Percentiles rank a stretch among this genome's conserved stretches.
Evolutionary conservation across 2,113 vertebrate genomes (phyloP).

Genomic region (Thryonomys swinderianus): DNA sequence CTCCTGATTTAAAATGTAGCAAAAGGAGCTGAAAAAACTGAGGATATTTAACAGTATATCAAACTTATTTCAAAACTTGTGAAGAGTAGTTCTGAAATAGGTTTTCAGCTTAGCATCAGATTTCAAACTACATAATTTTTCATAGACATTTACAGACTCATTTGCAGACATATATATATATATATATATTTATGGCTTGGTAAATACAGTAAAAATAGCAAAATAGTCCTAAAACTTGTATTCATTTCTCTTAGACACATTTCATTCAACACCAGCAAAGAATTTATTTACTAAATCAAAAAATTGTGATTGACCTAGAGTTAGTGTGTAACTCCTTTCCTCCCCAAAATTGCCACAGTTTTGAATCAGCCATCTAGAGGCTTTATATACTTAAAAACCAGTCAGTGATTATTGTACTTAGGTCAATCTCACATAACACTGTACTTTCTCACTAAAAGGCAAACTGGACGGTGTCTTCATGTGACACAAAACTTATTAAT

Average conservation of each 20-base stretch:
- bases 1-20: slow-evolving; percentile 17
- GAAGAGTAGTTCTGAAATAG: not conserved
- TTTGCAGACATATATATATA: not conserved
- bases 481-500: not conserved
- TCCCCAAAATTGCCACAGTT: not conserved
- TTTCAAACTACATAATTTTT: not conserved
- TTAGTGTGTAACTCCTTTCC: not conserved
- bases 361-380: not conserved
- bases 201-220: not conserved
- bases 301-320: not conserved
- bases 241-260: not conserved
- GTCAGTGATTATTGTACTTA: not conserved
- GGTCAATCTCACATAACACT: not conserved
- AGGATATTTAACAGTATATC: not conserved
- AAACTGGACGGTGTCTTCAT: not conserved
- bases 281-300: not conserved
- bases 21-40: not conserved
- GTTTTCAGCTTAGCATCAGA: not conserved
- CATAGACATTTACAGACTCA: not conserved
- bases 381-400: not conserved
- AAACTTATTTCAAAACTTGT: not conserved
- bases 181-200: not conserved
- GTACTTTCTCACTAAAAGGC: not conserved
- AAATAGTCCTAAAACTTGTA: not conserved
- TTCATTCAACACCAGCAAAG: not conserved